Evolutionary conservation across 2,888 invertebrate genomes (phyloP), one percentile per base, ranked within the genome.

Genomic region (Miltochrista miniata): DNA sequence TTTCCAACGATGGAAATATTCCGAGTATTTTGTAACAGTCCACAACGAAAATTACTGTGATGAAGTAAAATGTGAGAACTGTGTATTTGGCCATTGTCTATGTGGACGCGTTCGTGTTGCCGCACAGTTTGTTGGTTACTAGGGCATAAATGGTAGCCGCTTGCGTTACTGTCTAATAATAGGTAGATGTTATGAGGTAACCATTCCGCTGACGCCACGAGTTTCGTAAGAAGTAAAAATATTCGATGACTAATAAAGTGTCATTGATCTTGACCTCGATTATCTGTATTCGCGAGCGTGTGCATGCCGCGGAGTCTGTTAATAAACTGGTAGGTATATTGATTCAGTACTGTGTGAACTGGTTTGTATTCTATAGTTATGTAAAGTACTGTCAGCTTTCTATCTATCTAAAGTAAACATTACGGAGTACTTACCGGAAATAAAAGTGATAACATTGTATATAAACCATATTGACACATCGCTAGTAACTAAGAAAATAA

Each of bases 131-230:
- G 76, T 70, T 83, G 81, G 79, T 81, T 75, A 90, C 91, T 90
- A 87, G 83, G 81, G 81, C 79, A 81, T 80, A 73, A 80, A 84
- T 82, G 76, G 74, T 73, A 56, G 75, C 66, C 72, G 72, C 69
- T 81, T 79, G 76, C 83, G 86, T 85, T 74, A 78, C 76, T 80
- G 68, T 79, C 88, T 90, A 90, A 89, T 87, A 88, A 88, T 91
- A 91, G 87, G 81, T 85, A 80, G 79, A 78, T 67, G 72, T 70
- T 82, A 85, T 90, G 91, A 90, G 87, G 91, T 90, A 91, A 90
- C 81, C 85, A 76, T 75, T 57, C 71, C 75, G 76, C 64, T 85
- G 86, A 87, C 84, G 87, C 59, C 69, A 77, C 72, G 56, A 57
- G 73, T 87, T 87, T 84, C 89, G 88, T 85, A 87, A 90, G 79